A percentile compares a stretch with the other conserved stretches of the same genome.
Conservation (phyloP, 2,113 vertebrate genomes). For the Sturnus vulgaris region DNA sequence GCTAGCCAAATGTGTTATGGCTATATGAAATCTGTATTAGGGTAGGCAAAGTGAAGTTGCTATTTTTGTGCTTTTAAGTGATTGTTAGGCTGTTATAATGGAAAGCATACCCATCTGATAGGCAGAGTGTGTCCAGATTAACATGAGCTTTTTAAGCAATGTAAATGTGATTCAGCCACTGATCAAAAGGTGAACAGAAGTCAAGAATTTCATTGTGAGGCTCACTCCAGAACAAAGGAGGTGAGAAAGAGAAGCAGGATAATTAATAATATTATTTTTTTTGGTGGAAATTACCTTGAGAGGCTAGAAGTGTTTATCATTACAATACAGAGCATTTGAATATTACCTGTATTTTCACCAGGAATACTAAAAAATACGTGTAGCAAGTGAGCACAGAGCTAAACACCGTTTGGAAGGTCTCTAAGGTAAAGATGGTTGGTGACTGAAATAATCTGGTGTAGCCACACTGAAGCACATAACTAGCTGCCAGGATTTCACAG, state of each 20-base stretch:
- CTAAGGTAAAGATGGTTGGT: not conserved
- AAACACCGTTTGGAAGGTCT: not conserved
- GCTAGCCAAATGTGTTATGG: not conserved
- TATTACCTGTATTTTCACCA: not conserved
- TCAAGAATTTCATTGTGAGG: conserved; percentile 20
- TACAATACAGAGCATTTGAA: not conserved
- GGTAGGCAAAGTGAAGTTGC: conserved; percentile 57
- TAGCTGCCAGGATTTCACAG: not conserved
- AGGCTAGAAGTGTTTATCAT: not conserved
- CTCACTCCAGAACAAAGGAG: not conserved
- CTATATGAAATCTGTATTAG: not conserved
- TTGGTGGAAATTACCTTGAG: not conserved
- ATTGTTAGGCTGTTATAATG: conserved; percentile 8
- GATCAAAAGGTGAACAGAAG: conserved; percentile 42
- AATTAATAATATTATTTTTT: not conserved
- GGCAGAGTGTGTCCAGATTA: conserved; percentile 35
- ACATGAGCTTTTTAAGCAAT: conserved; percentile 36
- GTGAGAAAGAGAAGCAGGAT: not conserved
- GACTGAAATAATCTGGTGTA: not conserved
- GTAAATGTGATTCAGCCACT: conserved; percentile 15
- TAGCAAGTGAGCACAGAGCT: not conserved
- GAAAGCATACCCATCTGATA: conserved; percentile 6
- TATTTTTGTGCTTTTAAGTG: conserved; percentile 55
- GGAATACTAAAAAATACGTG: not conserved
- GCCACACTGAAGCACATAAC: not conserved